A percentile compares a stretch with the other conserved stretches of the same genome.
These are phyloP conservation scores for Istiophorus platypterus DNA, from an alignment of 2,113 vertebrate species.

Conservation along the genomic window DNA sequence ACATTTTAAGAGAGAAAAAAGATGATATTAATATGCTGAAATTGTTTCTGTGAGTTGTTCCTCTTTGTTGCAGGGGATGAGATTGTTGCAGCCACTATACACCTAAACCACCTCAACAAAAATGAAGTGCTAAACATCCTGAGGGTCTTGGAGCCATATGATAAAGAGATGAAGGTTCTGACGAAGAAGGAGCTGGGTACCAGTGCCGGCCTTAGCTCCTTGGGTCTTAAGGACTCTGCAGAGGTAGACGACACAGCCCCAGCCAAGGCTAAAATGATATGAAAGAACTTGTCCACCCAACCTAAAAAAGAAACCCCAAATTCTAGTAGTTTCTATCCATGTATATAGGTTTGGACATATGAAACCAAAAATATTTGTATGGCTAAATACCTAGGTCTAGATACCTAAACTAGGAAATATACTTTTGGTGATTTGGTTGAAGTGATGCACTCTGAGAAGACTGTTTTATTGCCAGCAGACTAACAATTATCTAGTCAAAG, in stretches of 20 bases:
- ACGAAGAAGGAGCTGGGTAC: constrained; percentile 71
- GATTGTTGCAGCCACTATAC: constrained; percentile 81
- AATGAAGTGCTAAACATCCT: constrained; percentile 74
- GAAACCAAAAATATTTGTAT: background rate
- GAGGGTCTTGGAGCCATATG: constrained; percentile 77
- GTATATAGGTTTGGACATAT: background rate
- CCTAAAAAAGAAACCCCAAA: too few relatives aligned
- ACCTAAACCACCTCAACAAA: constrained; percentile 77
- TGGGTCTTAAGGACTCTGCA: constrained; percentile 35
- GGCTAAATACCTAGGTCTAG: too few relatives aligned
- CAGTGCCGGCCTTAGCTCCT: constrained; percentile 27
- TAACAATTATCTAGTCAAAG: too few relatives aligned
- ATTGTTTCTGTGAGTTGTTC: background rate
- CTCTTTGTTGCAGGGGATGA: constrained; percentile 74
- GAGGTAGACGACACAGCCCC: constrained; percentile 53
- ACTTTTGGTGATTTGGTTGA: too few relatives aligned
- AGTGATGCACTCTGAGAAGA: too few relatives aligned
- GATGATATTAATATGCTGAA: background rate
- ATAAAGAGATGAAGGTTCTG: constrained; percentile 78
- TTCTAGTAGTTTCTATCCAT: too few relatives aligned
- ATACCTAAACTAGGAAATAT: too few relatives aligned
- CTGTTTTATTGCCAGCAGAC: too few relatives aligned
- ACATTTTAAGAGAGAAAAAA: background rate
- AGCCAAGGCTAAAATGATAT: background rate
- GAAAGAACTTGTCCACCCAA: background rate